A percentile compares a stretch with the other conserved stretches of the same genome.
Conservation (phyloP, 2,888 invertebrate species). For the Mesodorylaimus sp. region DNA sequence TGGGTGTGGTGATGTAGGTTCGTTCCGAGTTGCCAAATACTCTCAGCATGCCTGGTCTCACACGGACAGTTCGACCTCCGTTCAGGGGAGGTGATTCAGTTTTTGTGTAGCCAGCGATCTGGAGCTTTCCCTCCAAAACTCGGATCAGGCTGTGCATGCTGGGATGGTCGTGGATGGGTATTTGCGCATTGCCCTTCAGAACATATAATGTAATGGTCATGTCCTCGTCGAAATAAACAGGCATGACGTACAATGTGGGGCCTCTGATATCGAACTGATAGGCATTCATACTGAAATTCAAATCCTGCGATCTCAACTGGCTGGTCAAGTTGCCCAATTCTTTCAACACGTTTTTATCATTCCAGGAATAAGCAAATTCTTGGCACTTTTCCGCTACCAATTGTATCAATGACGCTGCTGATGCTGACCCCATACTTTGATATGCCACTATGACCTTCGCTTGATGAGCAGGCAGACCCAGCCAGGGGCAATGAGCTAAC, state of each 20-base stretch:
- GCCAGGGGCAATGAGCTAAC: too few species aligned
- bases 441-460: too few species aligned
- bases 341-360: not conserved
- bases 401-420: not conserved
- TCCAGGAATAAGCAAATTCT: not conserved
- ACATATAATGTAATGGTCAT: not conserved
- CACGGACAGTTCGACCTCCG: not conserved
- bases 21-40: not conserved
- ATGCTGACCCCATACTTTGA: too few species aligned
- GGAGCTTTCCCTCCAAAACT: not conserved
- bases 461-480: too few species aligned
- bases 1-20: not conserved
- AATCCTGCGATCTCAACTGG: not conserved
- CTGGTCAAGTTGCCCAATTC: not conserved
- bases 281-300: not conserved
- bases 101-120: not conserved
- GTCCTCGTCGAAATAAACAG: not conserved
- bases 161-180: not conserved
- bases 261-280: not conserved
- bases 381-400: not conserved
- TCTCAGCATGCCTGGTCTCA: not conserved
- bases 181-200: not conserved
- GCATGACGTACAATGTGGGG: not conserved
- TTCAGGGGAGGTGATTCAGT: not conserved
- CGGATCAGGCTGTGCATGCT: not conserved